Percentiles rank a stretch among this genome's conserved stretches.
Evolutionary conservation across 2,113 vertebrate genomes (phyloP).

Genomic region (Malaclemys terrapin): DNA sequence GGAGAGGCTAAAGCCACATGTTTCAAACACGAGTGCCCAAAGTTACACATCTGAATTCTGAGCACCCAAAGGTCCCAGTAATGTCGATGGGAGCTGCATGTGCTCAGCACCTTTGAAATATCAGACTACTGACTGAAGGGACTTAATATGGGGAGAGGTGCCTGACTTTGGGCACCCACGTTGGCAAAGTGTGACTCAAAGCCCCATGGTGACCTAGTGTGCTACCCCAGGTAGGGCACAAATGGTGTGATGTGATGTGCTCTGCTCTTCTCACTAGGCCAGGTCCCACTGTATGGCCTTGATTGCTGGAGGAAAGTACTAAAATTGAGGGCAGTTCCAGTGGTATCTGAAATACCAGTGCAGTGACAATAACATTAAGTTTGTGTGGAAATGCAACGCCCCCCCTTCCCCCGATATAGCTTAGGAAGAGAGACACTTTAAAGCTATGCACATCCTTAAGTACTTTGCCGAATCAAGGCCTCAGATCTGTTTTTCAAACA

Average conservation of each 20-base stretch:
- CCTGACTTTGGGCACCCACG: not conserved
- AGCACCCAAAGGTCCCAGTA: not conserved
- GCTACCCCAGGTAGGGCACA: not conserved
- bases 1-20: not conserved
- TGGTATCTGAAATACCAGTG: not conserved
- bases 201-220: rapidly evolving
- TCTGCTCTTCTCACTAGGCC: not conserved
- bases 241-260: not conserved
- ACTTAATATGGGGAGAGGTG: not conserved
- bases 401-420: not conserved
- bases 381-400: not conserved
- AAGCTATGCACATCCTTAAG: rapidly evolving
- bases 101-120: not conserved
- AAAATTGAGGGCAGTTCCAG: not conserved
- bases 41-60: not conserved
- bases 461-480: not conserved
- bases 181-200: not conserved
- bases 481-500: not conserved
- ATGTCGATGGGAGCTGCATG: not conserved
- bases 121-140: not conserved
- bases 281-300: not conserved
- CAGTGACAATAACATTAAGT: rapidly evolving
- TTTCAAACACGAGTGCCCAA: rapidly evolving
- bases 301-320: not conserved
- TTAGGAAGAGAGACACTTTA: not conserved